Percentiles rank a stretch among this genome's conserved stretches.
These are phyloP conservation scores for Fistularia commersonii DNA, from an alignment of 2,797 vertebrate species.

Conservation along the genomic window DNA sequence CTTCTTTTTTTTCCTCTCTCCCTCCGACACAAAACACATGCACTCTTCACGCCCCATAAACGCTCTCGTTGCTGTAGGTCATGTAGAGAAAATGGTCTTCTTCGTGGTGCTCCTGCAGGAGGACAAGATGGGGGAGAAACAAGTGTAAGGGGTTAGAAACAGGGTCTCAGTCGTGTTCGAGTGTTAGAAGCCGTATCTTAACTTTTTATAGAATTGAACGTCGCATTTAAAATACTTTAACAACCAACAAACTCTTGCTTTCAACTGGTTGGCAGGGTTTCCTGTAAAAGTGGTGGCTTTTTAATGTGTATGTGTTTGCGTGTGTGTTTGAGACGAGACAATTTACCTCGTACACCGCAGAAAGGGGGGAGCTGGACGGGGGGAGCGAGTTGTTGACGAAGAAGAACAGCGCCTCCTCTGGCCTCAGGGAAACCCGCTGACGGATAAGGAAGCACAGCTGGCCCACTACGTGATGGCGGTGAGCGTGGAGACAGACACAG, in stretches of 20 bases:
- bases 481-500: constrained; percentile 25
- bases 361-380: constrained; percentile 93
- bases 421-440: constrained; percentile 92
- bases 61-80: constrained; percentile 97
- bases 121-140: neutral
- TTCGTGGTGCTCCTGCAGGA: constrained; percentile 90
- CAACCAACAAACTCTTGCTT: no score
- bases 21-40: constrained; percentile 13
- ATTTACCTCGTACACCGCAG: constrained; percentile 95
- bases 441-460: constrained; percentile 97
- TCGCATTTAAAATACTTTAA: no score
- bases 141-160: no score
- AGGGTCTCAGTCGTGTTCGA: no score
- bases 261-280: no score
- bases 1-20: constrained; percentile 23
- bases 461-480: constrained; percentile 72
- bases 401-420: constrained; percentile 97
- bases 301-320: neutral
- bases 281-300: no score
- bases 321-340: neutral
- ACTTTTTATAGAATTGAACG: no score
- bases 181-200: no score
- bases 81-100: constrained; percentile 97
- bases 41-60: constrained; percentile 88
- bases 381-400: constrained; percentile 97